These are phyloP conservation scores for Nematolebias whitei DNA, from an alignment of 2,113 vertebrate species.

Conservation along the genomic window DNA sequence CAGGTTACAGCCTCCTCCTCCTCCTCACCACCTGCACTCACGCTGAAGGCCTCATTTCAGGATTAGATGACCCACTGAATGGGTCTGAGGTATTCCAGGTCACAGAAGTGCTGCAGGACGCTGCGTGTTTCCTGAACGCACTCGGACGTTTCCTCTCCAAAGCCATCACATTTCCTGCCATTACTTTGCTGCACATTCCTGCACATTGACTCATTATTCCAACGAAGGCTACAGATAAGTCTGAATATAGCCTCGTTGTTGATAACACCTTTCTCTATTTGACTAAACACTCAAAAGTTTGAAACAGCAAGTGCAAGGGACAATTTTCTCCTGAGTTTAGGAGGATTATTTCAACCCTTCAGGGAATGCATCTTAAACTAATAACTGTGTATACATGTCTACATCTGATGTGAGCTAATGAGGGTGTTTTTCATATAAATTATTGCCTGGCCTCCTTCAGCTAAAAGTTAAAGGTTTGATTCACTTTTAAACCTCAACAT, in stretches of 20 bases:
- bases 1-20: constrained; percentile 26
- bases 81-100: constrained; percentile 28
- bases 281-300: neutral
- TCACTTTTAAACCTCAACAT: no score
- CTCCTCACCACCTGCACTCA: constrained; percentile 5
- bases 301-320: no score
- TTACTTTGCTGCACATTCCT: constrained; percentile 56
- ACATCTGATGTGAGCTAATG: no score
- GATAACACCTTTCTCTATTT: constrained; percentile 18
- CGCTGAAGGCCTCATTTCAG: constrained; percentile 19
- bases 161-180: constrained; percentile 69
- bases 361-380: no score
- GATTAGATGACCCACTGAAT: neutral
- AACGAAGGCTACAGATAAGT: constrained; percentile 44
- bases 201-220: constrained; percentile 56
- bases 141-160: constrained; percentile 60
- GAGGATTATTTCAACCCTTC: no score
- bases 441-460: no score
- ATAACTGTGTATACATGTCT: no score
- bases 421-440: no score
- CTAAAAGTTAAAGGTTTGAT: no score
- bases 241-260: constrained; percentile 9
- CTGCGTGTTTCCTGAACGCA: constrained; percentile 62
- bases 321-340: no score
- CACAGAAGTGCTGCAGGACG: constrained; percentile 35